phyloP scores from a whole-genome alignment of 1,140 invertebrate species.

The Zaprionus gabonicus region DNA sequence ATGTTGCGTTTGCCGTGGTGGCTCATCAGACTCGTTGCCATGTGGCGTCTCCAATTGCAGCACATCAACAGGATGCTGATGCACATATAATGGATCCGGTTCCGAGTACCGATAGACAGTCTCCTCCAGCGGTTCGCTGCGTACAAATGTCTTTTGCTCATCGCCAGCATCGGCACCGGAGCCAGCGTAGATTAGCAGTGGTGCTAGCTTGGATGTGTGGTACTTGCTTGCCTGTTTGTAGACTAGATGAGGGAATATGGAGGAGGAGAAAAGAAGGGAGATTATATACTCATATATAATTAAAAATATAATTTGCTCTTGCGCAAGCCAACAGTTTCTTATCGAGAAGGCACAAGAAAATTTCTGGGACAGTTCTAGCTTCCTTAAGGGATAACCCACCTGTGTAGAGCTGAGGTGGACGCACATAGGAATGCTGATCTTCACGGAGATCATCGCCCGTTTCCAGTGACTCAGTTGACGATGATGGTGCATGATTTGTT shows the following conservation, averaged over 20 bases:
- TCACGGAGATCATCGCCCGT: constrained; percentile 48
- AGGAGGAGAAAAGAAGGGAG: not conserved
- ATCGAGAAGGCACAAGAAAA: no score
- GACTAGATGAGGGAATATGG: not conserved
- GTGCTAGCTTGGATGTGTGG: constrained; percentile 54
- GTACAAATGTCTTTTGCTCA: constrained; percentile 67
- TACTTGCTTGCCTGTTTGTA: constrained; percentile 48
- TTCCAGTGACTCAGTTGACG: constrained; percentile 44
- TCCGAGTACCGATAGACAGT: constrained; percentile 79
- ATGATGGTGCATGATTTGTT: constrained; percentile 23
- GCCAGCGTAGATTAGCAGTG: constrained; percentile 69
- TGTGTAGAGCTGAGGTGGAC: constrained; percentile 52
- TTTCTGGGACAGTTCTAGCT: no score
- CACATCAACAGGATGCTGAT: constrained; percentile 61
- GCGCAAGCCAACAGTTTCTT: no score
- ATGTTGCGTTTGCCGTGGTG: not conserved
- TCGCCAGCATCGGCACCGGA: constrained; percentile 28
- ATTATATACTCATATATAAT: not conserved
- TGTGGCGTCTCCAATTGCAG: constrained; percentile 49
- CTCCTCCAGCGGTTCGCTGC: constrained; percentile 75
- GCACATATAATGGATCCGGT: constrained; percentile 82
- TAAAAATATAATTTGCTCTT: not conserved
- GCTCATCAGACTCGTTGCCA: constrained; percentile 8
- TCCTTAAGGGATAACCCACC: constrained; percentile 8
- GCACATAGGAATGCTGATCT: constrained; percentile 44